Conservation (phyloP, 2,888 invertebrate genomes). For the Diabrotica balteata region DNA sequence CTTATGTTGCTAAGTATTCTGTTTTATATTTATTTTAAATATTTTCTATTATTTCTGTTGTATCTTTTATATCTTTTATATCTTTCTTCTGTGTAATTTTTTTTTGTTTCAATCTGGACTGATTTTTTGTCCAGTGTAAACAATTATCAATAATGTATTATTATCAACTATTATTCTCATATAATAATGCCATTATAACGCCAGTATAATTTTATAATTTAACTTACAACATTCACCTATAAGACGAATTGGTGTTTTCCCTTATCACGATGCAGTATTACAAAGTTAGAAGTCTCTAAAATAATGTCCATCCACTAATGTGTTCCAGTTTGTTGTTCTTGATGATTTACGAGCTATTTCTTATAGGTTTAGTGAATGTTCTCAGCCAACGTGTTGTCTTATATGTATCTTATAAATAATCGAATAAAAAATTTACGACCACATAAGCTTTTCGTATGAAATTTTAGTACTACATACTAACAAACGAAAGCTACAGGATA, state of each 20-base stretch:
- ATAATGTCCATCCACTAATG: constrained; percentile 47
- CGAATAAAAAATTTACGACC: constrained; percentile 18
- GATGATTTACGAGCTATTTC: constrained; percentile 37
- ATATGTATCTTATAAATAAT: constrained; percentile 21
- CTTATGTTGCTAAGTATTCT: too few species aligned
- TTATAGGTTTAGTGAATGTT: constrained; percentile 31
- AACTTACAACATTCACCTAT: neutral
- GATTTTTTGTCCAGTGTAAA: too few species aligned
- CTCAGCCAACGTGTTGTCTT: constrained; percentile 18
- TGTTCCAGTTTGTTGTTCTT: constrained; percentile 43
- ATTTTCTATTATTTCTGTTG: too few species aligned
- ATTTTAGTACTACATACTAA: constrained; percentile 5
- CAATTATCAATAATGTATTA: too few species aligned
- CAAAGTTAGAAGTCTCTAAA: constrained; percentile 48
- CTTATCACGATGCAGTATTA: constrained; percentile 42
- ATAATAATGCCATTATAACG: too few species aligned
- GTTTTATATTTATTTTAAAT: too few species aligned
- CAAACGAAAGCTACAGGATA: too few species aligned
- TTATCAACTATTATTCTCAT: too few species aligned
- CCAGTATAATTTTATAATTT: too few species aligned
- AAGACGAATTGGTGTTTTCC: constrained; percentile 25
- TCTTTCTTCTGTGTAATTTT: too few species aligned
- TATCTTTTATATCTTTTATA: too few species aligned
- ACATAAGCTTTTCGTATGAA: constrained; percentile 14
- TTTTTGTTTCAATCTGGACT: too few species aligned